These are phyloP conservation scores for Micrasema longulum DNA, from an alignment of 1,140 invertebrate species.

Conservation along the genomic window DNA sequence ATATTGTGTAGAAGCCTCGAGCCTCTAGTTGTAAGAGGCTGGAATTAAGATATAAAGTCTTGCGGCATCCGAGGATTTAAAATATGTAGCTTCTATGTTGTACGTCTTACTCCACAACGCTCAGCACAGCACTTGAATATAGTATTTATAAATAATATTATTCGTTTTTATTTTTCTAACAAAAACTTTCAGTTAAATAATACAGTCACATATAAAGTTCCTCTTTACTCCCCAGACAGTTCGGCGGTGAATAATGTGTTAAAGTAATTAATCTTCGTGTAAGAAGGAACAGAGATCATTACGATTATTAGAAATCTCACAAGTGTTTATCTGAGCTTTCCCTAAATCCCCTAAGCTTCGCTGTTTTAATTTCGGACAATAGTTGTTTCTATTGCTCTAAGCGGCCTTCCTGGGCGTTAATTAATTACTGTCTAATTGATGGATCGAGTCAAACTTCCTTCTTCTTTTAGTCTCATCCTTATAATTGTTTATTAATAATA, in stretches of 20 bases:
- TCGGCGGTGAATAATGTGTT: not conserved
- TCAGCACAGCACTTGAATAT: no score
- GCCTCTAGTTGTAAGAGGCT: constrained; percentile 1
- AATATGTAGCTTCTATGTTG: not conserved
- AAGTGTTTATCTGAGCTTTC: constrained; percentile 52
- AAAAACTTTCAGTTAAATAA: no score
- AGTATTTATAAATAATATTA: no score
- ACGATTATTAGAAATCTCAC: constrained; percentile 52
- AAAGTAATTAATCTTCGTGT: constrained; percentile 27
- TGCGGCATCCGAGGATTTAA: constrained; percentile 2
- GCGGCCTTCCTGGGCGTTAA: constrained; percentile 50
- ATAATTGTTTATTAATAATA: constrained; percentile 21
- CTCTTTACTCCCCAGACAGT: no score
- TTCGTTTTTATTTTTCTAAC: no score
- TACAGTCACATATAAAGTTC: no score
- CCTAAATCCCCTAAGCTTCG: constrained; percentile 48
- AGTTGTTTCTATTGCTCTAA: constrained; percentile 54
- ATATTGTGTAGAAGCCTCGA: constrained; percentile 13
- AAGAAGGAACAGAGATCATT: constrained; percentile 45
- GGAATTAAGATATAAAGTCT: constrained; percentile 24
- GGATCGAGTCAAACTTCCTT: constrained; percentile 40
- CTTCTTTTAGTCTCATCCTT: constrained; percentile 2
- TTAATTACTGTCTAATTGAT: constrained; percentile 55
- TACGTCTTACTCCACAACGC: no score
- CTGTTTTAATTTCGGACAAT: constrained; percentile 39